Percentiles rank a stretch among this genome's conserved stretches.
Conservation (phyloP, 2,888 invertebrate genomes). For the Vannuccia rotundouncinata region DNA sequence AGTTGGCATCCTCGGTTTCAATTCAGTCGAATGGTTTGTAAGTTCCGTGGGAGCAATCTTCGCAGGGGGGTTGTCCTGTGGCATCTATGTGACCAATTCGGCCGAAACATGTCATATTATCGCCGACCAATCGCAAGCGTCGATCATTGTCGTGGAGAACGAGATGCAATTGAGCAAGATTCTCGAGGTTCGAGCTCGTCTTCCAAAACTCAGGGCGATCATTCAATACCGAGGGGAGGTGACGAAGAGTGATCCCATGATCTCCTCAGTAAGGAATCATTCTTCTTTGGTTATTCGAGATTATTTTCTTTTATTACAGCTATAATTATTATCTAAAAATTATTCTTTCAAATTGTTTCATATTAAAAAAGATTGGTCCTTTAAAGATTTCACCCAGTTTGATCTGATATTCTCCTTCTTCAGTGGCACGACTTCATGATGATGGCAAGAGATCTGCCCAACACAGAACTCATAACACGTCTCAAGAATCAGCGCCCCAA, state of each 20-base stretch:
- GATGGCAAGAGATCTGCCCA: slow-evolving; percentile 67
- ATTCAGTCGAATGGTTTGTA: slow-evolving; percentile 80
- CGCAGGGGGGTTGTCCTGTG: slow-evolving; percentile 77
- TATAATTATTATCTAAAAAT: no score
- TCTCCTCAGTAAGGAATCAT: no score
- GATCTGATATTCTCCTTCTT: no score
- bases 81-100: slow-evolving; percentile 80
- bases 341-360: no score
- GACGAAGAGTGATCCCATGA: no score
- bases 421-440: slow-evolving; percentile 70
- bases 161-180: slow-evolving; percentile 75
- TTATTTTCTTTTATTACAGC: no score
- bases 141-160: slow-evolving; percentile 77
- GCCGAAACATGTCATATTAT: slow-evolving; percentile 73
- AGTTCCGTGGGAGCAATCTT: slow-evolving; percentile 77
- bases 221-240: slow-evolving; percentile 59
- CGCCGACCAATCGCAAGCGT: slow-evolving; percentile 66
- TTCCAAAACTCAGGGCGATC: slow-evolving; percentile 70
- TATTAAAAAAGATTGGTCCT: no score
- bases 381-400: no score
- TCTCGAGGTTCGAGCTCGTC: slow-evolving; percentile 63
- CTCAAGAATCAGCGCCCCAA: slow-evolving; percentile 69
- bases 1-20: slow-evolving; percentile 84
- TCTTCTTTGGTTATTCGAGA: no score
- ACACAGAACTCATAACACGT: slow-evolving; percentile 65